Evolutionary conservation across 2,888 invertebrate species (phyloP).

Genomic region (Andrena flavipes): DNA sequence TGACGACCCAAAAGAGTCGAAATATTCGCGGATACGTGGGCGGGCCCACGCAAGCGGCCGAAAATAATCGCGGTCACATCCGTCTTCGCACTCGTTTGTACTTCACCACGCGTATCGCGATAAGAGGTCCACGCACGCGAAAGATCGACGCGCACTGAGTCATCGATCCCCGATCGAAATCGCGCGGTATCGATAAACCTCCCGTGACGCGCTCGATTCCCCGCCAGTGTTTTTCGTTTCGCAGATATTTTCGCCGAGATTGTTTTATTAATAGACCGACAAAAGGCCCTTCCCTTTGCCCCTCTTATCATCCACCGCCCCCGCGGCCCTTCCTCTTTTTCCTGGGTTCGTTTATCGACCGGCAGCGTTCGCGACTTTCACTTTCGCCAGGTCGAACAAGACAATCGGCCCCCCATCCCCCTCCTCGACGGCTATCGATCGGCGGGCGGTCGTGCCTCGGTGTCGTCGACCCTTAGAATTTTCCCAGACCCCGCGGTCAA

Average conservation of each 20-base stretch:
- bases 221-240: constrained; percentile 20
- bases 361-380: constrained; percentile 47
- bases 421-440: constrained; percentile 56
- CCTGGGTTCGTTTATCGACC: constrained; percentile 43
- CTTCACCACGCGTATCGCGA: constrained; percentile 5
- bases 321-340: constrained; percentile 9
- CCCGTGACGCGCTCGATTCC: background rate
- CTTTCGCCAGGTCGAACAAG: constrained; percentile 52
- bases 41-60: constrained; percentile 30
- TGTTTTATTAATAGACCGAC: constrained; percentile 27
- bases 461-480: constrained; percentile 49
- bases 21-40: constrained; percentile 14
- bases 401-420: constrained; percentile 39
- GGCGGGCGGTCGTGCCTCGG: constrained; percentile 11
- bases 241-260: constrained; percentile 17
- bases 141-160: constrained; percentile 30
- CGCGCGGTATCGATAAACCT: constrained; percentile 27
- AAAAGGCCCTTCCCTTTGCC: constrained; percentile 8
- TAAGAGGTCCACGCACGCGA: constrained; percentile 21
- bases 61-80: constrained; percentile 9
- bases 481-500: background rate
- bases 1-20: too few relatives aligned
- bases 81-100: constrained; percentile 1
- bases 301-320: constrained; percentile 11
- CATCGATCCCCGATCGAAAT: constrained; percentile 35